Evolutionary conservation across 2,113 vertebrate species (phyloP).

Genomic region (Ctenomys sociabilis): DNA sequence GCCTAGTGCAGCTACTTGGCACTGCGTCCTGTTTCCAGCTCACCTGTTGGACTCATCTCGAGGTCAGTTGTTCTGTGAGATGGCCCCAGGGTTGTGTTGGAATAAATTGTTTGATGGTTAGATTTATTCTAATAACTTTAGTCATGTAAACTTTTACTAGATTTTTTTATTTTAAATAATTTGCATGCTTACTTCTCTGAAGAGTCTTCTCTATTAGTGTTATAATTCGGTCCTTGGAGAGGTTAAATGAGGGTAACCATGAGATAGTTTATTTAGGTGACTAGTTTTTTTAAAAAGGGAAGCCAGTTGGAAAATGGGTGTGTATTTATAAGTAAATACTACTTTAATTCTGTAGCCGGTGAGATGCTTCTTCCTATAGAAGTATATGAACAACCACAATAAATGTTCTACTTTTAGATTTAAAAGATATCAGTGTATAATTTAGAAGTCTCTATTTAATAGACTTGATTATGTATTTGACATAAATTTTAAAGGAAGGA

Average conservation of each 20-base stretch:
- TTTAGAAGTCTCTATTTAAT: background rate
- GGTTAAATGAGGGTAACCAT: constrained; percentile 36
- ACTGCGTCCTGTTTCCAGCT: rapidly evolving
- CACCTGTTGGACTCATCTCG: background rate
- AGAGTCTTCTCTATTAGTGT: background rate
- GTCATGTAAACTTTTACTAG: constrained; percentile 46
- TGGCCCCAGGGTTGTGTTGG: background rate
- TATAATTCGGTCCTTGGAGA: constrained; percentile 39
- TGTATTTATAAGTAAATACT: background rate
- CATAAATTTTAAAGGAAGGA: background rate
- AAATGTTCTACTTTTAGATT: constrained; percentile 53
- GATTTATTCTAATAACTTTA: constrained; percentile 31
- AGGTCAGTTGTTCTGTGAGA: background rate
- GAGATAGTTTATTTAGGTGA: constrained; percentile 27
- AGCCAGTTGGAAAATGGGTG: background rate
- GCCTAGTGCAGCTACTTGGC: background rate
- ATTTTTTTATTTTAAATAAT: constrained; percentile 52
- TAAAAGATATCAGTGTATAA: background rate
- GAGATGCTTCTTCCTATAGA: constrained; percentile 11
- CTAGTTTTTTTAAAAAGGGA: background rate
- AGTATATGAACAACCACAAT: background rate
- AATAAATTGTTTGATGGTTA: constrained; percentile 48
- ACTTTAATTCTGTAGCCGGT: constrained; percentile 7
- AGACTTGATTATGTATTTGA: constrained; percentile 38
- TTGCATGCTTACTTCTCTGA: constrained; percentile 58